Evolutionary conservation across 2,797 vertebrate genomes (phyloP), one percentile per base, ranked within the genome.

Genomic region (Threskiornis aethiopicus): DNA sequence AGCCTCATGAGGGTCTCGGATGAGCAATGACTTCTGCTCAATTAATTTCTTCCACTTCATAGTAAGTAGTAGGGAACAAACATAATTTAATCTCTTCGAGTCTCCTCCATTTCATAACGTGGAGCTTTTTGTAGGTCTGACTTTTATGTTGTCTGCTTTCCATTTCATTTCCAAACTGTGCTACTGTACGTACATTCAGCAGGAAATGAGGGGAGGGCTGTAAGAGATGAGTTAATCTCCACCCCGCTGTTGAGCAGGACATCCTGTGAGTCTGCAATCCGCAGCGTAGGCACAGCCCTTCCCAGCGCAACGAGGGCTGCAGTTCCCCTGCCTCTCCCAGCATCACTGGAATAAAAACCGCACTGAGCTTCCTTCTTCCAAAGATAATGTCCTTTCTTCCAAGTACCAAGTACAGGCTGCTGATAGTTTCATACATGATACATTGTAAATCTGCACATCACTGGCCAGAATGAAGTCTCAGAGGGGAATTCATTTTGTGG

Each of bases 401-500:
- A 89, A 71, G 37, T 58, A 6, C 29, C 52, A 89, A 71, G 37
- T 58, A 5, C 29, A 83, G 55, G 31, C 59, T 81, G 76, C 35
- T 87, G 65, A 73, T 85, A 47, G 14, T n/a, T 78, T 89, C 92
- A 67, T 78, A 41, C 10, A 71, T 1, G 69, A 33, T 70, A 55
- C 11, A 4, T 11, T 57, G 28, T 77, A 95, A 94, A 95, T 89
- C 52, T 81, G 70, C 84, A 57, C 47, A 72, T 82, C 46, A 24
- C 19, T 2, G 10, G 59, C 67, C 88, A 78, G 67, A 83, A 64
- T 20, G n/a, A 83, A 77, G 26, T 93, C 96, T 62, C 95, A 90
- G 39, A 85, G 57, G 93, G 80, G 52, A 92, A 77, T 87, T 79
- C 0, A 9, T 89, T 94, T 94, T 87, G 93, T 97, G 96, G 94